Evolutionary conservation across 2,113 vertebrate genomes (phyloP).

Genomic region (Speoplatyrhinus poulsoni): DNA sequence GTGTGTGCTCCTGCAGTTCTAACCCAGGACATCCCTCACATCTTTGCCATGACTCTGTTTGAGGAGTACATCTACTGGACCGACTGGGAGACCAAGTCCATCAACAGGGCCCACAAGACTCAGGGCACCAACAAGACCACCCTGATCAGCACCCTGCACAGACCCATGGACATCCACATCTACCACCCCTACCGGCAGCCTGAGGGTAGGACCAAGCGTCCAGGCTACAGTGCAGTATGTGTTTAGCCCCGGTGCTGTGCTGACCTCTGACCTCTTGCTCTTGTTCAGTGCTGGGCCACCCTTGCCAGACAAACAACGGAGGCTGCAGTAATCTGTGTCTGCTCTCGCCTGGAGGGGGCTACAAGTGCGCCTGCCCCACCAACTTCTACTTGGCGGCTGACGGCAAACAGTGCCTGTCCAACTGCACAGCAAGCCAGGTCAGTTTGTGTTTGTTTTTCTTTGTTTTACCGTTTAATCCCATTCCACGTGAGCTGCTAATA

Average conservation of each 20-base stretch:
- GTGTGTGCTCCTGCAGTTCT: constrained; percentile 76
- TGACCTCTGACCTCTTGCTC: background rate
- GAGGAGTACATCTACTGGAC: constrained; percentile 99
- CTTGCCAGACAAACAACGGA: constrained; percentile 88
- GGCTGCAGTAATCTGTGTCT: constrained; percentile 97
- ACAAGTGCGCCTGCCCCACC: constrained; percentile 94
- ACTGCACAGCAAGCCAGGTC: constrained; percentile 98
- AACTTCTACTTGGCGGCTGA: constrained; percentile 94
- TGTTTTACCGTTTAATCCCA: background rate
- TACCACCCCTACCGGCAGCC: constrained; percentile 93
- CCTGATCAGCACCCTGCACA: constrained; percentile 93
- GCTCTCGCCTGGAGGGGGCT: constrained; percentile 87
- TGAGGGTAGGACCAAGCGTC: constrained; percentile 73
- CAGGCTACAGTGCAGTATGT: background rate
- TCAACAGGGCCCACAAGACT: constrained; percentile 93
- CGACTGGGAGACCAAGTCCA: constrained; percentile 96
- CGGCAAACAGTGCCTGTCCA: constrained; percentile 91
- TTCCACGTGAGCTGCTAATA: background rate
- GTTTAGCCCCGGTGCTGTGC: background rate
- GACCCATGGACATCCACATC: constrained; percentile 95
- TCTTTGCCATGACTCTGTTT: constrained; percentile 93
- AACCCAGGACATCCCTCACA: constrained; percentile 91
- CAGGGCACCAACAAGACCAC: constrained; percentile 84
- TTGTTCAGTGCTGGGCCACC: constrained; percentile 88
- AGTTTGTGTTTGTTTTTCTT: background rate